These are phyloP conservation scores for Notamacropus eugenii DNA, from an alignment of 2,797 vertebrate species.

Conservation along the genomic window DNA sequence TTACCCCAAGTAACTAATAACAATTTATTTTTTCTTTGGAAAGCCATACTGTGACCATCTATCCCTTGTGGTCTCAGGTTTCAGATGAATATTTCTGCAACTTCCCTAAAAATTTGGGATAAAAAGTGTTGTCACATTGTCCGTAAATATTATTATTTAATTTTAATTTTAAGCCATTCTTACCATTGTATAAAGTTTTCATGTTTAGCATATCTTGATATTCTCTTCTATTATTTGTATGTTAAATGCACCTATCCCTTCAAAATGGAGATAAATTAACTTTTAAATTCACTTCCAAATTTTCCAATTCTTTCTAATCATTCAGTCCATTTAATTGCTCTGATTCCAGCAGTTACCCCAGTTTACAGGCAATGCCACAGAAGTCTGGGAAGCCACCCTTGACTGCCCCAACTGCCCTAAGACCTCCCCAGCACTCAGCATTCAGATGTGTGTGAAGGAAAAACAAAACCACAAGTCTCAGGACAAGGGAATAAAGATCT, in stretches of 20 bases:
- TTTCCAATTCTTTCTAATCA: neutral
- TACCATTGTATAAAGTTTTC: neutral
- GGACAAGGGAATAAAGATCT: neutral
- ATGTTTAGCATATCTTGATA: neutral
- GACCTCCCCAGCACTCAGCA: neutral
- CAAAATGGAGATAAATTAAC: neutral
- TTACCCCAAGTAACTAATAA: neutral
- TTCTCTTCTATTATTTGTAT: neutral
- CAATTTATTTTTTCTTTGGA: neutral
- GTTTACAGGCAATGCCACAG: neutral
- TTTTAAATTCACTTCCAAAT: neutral
- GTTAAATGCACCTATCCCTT: neutral
- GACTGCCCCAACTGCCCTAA: accelerated
- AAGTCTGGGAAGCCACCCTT: neutral
- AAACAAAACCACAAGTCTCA: neutral
- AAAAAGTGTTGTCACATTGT: neutral
- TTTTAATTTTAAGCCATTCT: neutral
- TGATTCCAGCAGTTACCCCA: neutral
- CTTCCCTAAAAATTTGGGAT: neutral
- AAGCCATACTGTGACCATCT: neutral
- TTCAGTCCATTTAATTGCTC: neutral
- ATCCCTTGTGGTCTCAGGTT: neutral
- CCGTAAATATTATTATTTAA: neutral
- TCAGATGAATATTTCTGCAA: neutral
- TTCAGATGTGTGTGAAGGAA: neutral